A percentile compares a stretch with the other conserved stretches of the same genome.
Evolutionary conservation across 1,140 invertebrate genomes (phyloP).

Genomic region (Aricia agestis): DNA sequence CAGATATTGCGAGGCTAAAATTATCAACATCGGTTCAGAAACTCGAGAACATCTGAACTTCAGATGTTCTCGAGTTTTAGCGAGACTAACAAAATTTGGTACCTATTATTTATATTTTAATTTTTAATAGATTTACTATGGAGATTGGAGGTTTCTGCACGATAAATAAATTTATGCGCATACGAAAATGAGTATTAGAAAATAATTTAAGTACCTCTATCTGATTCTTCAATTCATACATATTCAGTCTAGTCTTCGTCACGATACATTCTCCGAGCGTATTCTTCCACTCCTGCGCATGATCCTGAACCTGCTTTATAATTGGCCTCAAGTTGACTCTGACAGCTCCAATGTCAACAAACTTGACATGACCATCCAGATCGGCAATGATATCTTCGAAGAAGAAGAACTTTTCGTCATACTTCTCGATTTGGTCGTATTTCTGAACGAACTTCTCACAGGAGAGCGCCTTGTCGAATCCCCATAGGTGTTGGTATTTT

Average conservation of each 20-base stretch:
- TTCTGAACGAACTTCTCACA: conserved; percentile 86
- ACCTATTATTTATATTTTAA: no score
- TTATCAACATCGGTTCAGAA: no score
- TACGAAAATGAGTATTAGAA: no score
- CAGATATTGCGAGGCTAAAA: no score
- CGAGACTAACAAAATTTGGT: no score
- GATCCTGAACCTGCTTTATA: conserved; percentile 79
- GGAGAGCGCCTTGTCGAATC: conserved; percentile 84
- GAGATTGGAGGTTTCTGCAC: no score
- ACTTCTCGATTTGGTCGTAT: conserved; percentile 83
- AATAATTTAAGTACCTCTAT: no score
- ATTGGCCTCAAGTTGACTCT: conserved; percentile 82
- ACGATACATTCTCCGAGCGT: conserved; percentile 80
- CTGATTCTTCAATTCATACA: conserved; percentile 79
- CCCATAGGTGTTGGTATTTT: conserved; percentile 88
- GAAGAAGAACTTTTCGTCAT: conserved; percentile 90
- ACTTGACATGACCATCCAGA: conserved; percentile 77
- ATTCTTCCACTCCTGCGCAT: conserved; percentile 84
- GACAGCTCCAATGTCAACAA: conserved; percentile 80
- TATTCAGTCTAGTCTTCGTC: conserved; percentile 77
- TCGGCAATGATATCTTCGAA: conserved; percentile 87
- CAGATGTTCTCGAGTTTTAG: no score
- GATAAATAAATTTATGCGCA: no score
- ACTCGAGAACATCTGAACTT: no score
- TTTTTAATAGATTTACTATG: no score